Evolutionary conservation across 2,797 vertebrate species (phyloP), one percentile per base, ranked within the genome.

Genomic region (Numenius phaeopus): DNA sequence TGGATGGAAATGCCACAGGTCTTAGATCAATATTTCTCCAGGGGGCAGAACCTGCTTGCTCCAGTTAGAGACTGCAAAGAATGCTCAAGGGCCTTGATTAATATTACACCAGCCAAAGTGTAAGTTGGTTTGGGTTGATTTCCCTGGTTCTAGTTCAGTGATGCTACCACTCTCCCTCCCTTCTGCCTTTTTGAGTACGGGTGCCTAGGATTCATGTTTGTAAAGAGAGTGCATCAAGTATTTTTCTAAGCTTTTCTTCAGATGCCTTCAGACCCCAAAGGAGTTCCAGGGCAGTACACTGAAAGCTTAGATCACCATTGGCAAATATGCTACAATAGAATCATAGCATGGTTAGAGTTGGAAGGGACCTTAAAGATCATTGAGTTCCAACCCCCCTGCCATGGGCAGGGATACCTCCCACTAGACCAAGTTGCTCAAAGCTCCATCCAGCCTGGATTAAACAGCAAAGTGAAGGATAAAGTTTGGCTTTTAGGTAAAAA

Each of bases 121-220:
- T 26, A 55, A 20, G 30, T 47, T 84, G 39, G 39, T 84, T 94
- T 83, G 69, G 50, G 79, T 64, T 79, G 54, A 44, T 93, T 90
- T 87, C 40, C 30, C 55, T 87, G 83, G 30, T 93, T 95, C 70
- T 87, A 34, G 58, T 70, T 91, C 83, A 82, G 17, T 93, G 69
- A 30, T 70, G 75, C 26, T 66, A 30, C 12, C 27, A 61, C 17
- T 8, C 37, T 81, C 37, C 20, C 27, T 82, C 39, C 32, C 24
- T 70, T 64, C 71, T 77, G 12, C 67, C 18, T 82, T 27, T 89
- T 87, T 62, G 46, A 27, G 20, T 78, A 46, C 47, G 81, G 37
- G 11, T 90, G 15, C 47, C 62, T 73, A 21, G 26, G 22, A 79
- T 79, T 91, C n/a, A 21, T 3, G 2, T 72, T 89, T 69, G 14